phyloP scores from a whole-genome alignment of 2,113 vertebrate genomes.

The Chaetorhynchus papuensis region DNA sequence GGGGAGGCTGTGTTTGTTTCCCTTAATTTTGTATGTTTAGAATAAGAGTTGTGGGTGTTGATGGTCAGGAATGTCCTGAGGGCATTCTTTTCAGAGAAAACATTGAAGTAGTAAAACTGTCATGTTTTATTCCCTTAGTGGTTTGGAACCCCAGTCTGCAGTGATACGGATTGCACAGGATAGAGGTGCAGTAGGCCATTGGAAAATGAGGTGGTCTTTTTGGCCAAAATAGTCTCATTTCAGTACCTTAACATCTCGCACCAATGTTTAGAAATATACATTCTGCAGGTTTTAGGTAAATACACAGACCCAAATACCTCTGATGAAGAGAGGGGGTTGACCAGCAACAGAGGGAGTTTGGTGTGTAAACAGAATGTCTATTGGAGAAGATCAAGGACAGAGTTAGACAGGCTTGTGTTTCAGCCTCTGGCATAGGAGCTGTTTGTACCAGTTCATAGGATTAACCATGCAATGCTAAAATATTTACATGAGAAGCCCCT shows the following conservation, averaged over 20 bases:
- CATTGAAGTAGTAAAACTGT: background rate
- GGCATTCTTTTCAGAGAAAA: background rate
- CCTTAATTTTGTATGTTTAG: background rate
- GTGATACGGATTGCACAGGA: background rate
- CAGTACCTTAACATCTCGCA: background rate
- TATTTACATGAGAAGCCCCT: slow-evolving; percentile 48
- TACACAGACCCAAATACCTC: background rate
- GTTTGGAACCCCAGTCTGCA: background rate
- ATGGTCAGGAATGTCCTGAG: background rate
- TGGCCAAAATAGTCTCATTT: background rate
- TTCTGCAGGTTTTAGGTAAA: background rate
- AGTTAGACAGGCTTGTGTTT: slow-evolving; percentile 47
- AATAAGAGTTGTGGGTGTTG: background rate
- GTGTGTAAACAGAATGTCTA: background rate
- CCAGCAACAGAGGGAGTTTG: background rate
- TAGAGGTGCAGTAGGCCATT: background rate
- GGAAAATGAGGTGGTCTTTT: background rate
- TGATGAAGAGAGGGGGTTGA: background rate
- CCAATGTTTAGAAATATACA: background rate
- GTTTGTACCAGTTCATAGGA: slow-evolving; percentile 38
- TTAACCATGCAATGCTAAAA: slow-evolving; percentile 52
- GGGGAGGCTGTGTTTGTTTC: background rate
- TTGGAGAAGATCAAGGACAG: background rate
- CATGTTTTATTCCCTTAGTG: background rate
- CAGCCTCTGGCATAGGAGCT: slow-evolving; percentile 37